Conservation (phyloP, 2,113 vertebrate species). For the Perca schrenkii region DNA sequence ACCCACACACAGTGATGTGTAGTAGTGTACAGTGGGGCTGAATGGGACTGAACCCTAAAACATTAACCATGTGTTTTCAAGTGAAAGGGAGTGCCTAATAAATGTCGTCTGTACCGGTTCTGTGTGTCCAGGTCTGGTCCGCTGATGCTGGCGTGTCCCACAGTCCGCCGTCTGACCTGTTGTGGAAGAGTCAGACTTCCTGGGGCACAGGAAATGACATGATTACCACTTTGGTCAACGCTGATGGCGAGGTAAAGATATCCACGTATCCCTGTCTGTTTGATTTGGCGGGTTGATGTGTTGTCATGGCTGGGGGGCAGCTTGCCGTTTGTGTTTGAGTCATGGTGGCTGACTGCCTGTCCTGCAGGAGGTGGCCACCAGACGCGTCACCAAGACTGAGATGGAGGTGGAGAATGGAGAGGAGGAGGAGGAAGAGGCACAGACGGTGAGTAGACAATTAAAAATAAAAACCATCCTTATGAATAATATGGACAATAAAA, state of each 20-base stretch:
- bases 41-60: not conserved
- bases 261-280: not conserved
- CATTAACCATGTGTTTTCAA: not conserved
- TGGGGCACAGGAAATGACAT: constrained; percentile 91
- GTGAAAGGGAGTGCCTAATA: not conserved
- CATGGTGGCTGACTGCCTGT: not conserved
- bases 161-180: constrained; percentile 90
- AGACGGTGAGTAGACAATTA: constrained; percentile 85
- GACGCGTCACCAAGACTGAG: constrained; percentile 86
- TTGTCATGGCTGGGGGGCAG: not conserved
- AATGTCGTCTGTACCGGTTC: not conserved
- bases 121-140: constrained; percentile 89
- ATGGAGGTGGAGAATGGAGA: constrained; percentile 89
- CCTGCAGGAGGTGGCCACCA: constrained; percentile 91
- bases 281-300: not conserved
- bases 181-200: constrained; percentile 95
- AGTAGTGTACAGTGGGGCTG: no score
- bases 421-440: constrained; percentile 89
- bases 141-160: constrained; percentile 91
- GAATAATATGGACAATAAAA: no score
- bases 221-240: constrained; percentile 87
- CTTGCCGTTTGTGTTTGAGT: not conserved
- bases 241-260: constrained; percentile 89
- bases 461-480: no score
- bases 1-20: no score